Evolutionary conservation across 2,888 invertebrate genomes (phyloP), one percentile per base, ranked within the genome.

Genomic region (Pseudoips prasinana): DNA sequence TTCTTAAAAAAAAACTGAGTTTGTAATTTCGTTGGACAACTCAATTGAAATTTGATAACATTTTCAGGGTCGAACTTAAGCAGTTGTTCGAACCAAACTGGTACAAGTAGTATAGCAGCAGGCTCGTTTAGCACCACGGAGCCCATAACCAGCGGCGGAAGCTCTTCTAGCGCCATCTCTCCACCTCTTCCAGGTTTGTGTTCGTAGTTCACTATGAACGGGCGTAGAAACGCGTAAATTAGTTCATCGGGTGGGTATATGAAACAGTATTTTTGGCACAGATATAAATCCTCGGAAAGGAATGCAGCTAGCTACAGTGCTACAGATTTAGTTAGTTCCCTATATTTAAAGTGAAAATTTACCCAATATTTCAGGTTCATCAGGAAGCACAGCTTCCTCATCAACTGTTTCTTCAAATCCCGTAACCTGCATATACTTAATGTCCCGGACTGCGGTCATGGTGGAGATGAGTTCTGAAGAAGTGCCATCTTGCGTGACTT

Each of bases 361-460:
- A n/a, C n/a, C n/a, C 14, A 14, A 2, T 3, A 14, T 29, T 20
- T 8, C 46, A 87, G 87, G 86, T 0, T 86, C 86, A 30, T 86
- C 86, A 35, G 90, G 76, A 51, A 88, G 87, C 27, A 86, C 87
- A 0, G 73, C 79, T 0, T 87, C 87, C 0, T 87, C 87, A 1
- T 84, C 87, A 0, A 80, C 82, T 1, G 79, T 74, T 0, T 71
- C 84, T 0, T 82, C 86, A 0, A 85, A 82, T 42, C 93, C 93
- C 7, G 92, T 94, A 8, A 86, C 87, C 1, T 94, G 94, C 71
- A 92, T 96, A 7, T 96, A 95, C 75, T 85, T 96, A 36, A 95
- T 95, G 93, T 95, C 94, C 7, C 92, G 93, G 19, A 91, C 93
- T 10, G 95, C 95, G 14, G 84, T 96, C 42, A 93, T 94, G 80